A percentile compares a stretch with the other conserved stretches of the same genome.
These are phyloP conservation scores for Macroteleia sp. DNA, from an alignment of 2,888 invertebrate genomes.

Conservation along the genomic window DNA sequence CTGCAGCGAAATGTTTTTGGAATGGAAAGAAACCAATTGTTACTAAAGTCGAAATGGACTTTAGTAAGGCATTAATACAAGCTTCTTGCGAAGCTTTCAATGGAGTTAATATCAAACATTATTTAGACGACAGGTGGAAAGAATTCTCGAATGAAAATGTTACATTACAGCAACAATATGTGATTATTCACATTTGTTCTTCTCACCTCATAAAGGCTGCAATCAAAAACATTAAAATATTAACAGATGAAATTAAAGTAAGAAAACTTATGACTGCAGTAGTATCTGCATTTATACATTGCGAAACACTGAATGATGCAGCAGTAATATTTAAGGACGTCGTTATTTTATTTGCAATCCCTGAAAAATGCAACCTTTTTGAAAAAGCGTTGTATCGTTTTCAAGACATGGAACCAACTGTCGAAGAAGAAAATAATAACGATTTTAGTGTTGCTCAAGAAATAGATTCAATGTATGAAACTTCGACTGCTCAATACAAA, in stretches of 20 bases:
- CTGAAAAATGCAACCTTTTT: too few species aligned
- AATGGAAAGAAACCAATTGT: not conserved
- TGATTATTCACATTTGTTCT: constrained; percentile 34
- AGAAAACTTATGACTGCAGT: not conserved
- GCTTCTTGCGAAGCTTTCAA: constrained; percentile 9
- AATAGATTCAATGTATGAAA: too few species aligned
- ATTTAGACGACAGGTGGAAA: too few species aligned
- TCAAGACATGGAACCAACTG: too few species aligned
- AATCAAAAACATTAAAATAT: not conserved
- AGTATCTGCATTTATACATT: not conserved
- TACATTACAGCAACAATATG: not conserved
- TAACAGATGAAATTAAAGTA: not conserved
- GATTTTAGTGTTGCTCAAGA: too few species aligned
- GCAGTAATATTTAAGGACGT: too few species aligned
- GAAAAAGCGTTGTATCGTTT: too few species aligned
- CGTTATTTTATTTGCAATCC: too few species aligned
- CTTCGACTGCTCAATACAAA: too few species aligned
- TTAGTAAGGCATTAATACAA: not conserved
- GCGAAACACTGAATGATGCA: not conserved
- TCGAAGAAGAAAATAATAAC: too few species aligned
- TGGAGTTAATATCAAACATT: too few species aligned
- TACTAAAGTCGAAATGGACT: constrained; percentile 19
- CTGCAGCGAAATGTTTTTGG: not conserved
- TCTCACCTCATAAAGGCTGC: constrained; percentile 31
- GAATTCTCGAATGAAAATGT: too few species aligned